Evolutionary conservation across 2,888 invertebrate genomes (phyloP).

Genomic region (Danaus chrysippus): DNA sequence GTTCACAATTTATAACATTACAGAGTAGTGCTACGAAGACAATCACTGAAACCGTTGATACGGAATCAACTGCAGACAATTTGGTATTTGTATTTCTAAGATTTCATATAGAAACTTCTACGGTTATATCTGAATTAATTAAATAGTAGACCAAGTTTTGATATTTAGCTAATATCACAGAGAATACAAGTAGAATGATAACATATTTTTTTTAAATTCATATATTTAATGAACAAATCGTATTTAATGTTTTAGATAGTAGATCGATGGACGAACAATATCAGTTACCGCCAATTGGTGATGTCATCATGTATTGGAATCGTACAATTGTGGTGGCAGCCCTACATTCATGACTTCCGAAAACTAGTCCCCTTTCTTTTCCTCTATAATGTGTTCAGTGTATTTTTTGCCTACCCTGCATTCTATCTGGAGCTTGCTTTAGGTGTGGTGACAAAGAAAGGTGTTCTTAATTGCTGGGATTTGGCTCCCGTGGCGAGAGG

Average conservation of each 20-base stretch:
- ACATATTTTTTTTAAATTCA: background rate
- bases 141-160: too few relatives aligned
- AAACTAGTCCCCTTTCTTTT: slow-evolving; percentile 62
- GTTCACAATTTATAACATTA: slow-evolving; percentile 31
- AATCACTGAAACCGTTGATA: slow-evolving; percentile 41
- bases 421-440: slow-evolving; percentile 66
- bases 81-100: slow-evolving; percentile 32
- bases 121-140: too few relatives aligned
- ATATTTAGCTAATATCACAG: too few relatives aligned
- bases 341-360: slow-evolving; percentile 56
- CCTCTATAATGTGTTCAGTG: slow-evolving; percentile 63
- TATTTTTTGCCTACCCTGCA: slow-evolving; percentile 62
- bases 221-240: background rate
- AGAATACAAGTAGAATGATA: too few relatives aligned
- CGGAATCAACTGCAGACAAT: slow-evolving; percentile 50
- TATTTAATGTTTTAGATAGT: slow-evolving; percentile 40
- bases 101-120: too few relatives aligned
- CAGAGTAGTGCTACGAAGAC: slow-evolving; percentile 60
- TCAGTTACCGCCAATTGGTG: slow-evolving; percentile 64
- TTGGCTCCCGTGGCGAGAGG: slow-evolving; percentile 66
- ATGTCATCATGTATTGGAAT: slow-evolving; percentile 64
- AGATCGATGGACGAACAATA: slow-evolving; percentile 70
- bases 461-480: slow-evolving; percentile 68
- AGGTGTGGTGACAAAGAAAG: slow-evolving; percentile 64
- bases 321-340: slow-evolving; percentile 69